A percentile compares a stretch with the other conserved stretches of the same genome.
These are phyloP conservation scores for Mungos mungo DNA, from an alignment of 2,113 vertebrate species.

Conservation along the genomic window DNA sequence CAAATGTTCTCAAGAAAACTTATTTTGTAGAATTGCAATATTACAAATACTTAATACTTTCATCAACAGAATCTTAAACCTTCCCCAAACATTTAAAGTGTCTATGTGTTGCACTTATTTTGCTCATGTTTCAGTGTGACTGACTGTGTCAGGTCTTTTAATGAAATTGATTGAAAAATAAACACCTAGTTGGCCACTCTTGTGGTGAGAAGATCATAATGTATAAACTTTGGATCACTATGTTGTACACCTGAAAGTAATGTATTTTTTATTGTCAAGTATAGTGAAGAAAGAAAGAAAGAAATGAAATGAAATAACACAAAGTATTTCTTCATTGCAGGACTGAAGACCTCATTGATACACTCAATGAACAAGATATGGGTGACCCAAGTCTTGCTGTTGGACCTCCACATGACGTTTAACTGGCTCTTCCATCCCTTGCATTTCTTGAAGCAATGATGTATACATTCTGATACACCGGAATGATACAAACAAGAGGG, in stretches of 20 bases:
- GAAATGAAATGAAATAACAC: no score
- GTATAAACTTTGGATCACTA: background rate
- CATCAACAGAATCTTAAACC: fast-evolving
- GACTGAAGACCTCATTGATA: no score
- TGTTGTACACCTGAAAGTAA: background rate
- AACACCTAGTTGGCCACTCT: background rate
- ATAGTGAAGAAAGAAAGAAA: background rate
- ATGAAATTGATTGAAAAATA: background rate
- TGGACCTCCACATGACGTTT: no score
- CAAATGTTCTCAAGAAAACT: background rate
- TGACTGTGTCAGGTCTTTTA: background rate
- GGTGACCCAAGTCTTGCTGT: no score
- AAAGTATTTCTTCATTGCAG: no score
- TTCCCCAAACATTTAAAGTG: background rate
- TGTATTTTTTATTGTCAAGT: background rate
- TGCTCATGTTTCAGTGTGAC: background rate
- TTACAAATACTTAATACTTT: background rate
- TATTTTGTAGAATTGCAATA: background rate
- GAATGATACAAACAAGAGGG: no score
- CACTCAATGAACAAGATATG: no score
- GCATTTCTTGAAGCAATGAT: no score
- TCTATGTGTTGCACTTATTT: background rate
- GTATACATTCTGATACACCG: no score
- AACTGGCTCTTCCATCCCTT: no score
- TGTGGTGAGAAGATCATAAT: background rate